Base-by-base conservation (phyloP, 2,797 vertebrate species). In the Aplochiton taeniatus region DNA sequence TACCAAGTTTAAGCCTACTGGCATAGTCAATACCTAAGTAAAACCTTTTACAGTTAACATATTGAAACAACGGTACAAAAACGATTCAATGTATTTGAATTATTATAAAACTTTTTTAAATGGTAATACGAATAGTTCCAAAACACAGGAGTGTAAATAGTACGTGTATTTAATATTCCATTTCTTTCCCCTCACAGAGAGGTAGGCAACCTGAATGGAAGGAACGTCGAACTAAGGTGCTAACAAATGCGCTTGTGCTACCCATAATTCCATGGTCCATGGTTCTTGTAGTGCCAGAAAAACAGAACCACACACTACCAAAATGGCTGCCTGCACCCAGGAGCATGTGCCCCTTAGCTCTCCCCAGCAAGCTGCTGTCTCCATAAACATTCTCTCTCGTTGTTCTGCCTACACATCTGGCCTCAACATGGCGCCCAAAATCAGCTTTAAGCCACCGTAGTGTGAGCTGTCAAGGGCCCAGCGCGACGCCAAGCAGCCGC, bases 401-500 rank as follows among this genome's bases (percentile, higher is more conserved):
- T 62, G 31, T 48, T 31, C 19, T 20, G 47, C 12, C 31, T 51
- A 10, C 60, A 52, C 60, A 62, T 62, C 60, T 62, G 60, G 47
- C 59, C 14, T 31, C 59, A 61, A 51, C 20, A 50, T 61, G 59
- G 48, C 47, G 47, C 60, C 60, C 60, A 62, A 62, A 62, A 43
- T 41, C 41, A 41, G 20, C 31, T 31, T 31, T 62, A 43, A 62
- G 49, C 49, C 48, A 12, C 47, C 31, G 4, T 52, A 52, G 60
- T 52, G 60, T 62, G 48, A 62, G 60, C 60, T 52, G 60, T 62
- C 31, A 62, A 8, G 49, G 60, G 31, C 60, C 48, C 60, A 44
- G 31, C 4, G 48, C 20, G 46, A 52, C n/a, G 59, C 60, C 31
- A 19, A 17, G 10, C 49, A 31, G 2, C 31, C 6, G 31, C 31